Percentiles rank a stretch among this genome's conserved stretches.
Evolutionary conservation across 2,113 vertebrate genomes (phyloP).

Genomic region (Chloropsis hardwickii): DNA sequence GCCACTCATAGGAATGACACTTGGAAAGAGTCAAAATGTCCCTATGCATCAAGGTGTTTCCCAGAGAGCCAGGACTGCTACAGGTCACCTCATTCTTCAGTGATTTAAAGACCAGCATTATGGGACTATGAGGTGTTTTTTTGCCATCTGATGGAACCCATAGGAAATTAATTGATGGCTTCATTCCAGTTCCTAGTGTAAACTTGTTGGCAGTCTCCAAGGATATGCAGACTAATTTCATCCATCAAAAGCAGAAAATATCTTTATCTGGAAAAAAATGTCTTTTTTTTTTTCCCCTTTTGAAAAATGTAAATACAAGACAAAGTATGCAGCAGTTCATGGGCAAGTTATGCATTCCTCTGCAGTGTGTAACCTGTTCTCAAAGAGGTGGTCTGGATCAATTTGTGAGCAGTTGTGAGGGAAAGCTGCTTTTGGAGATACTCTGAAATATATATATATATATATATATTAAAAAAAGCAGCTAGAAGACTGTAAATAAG

Average conservation of each 20-base stretch:
- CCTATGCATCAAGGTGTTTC: not conserved
- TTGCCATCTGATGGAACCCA: not conserved
- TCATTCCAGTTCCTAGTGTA: constrained; percentile 27
- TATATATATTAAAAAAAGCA: too few species aligned
- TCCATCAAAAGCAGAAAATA: constrained; percentile 53
- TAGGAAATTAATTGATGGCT: not conserved
- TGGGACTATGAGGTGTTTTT: not conserved
- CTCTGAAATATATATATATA: not conserved
- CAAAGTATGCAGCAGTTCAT: constrained; percentile 56
- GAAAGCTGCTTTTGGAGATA: not conserved
- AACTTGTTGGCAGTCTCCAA: constrained; percentile 34
- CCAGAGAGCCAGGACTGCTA: not conserved
- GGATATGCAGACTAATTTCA: constrained; percentile 45
- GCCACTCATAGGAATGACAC: not conserved
- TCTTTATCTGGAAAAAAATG: not conserved
- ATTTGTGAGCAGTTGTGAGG: not conserved
- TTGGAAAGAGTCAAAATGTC: not conserved
- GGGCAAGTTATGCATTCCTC: constrained; percentile 56
- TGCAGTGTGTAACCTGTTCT: constrained; percentile 50
- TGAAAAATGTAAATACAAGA: constrained; percentile 56
- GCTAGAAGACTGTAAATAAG: not conserved
- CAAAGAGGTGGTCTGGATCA: constrained; percentile 51
- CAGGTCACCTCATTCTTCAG: not conserved
- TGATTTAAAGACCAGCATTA: not conserved
- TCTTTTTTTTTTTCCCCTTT: not conserved